Percentiles rank a stretch among this genome's conserved stretches.
phyloP scores from a whole-genome alignment of 2,113 vertebrate genomes.

The Trematocara stigmaticum region DNA sequence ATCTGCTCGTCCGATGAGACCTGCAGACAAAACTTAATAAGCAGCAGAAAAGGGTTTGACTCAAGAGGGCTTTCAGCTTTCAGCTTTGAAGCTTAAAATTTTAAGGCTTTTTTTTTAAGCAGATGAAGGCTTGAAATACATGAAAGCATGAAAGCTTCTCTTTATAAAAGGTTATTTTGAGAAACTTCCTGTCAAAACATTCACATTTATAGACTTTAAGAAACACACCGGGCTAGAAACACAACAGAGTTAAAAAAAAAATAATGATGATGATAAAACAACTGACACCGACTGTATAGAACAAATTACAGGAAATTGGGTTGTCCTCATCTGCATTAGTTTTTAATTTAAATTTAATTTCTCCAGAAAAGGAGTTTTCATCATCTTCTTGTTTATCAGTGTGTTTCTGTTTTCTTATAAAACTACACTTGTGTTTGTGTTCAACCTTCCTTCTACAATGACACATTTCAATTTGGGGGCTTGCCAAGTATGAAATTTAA shows the following conservation, averaged over 20 bases:
- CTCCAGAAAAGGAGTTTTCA: background rate
- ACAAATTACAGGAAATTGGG: background rate
- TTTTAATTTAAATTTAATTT: background rate
- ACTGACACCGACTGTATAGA: background rate
- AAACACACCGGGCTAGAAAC: background rate
- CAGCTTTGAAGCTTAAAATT: conserved; percentile 7
- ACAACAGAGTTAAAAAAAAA: background rate
- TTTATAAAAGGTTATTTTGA: conserved; percentile 19
- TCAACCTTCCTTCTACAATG: conserved; percentile 11
- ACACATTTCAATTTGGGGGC: conserved; percentile 11
- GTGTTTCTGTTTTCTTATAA: background rate
- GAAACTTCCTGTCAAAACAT: background rate
- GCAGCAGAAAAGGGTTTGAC: conserved; percentile 22
- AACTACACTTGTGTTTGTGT: background rate
- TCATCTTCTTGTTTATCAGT: background rate
- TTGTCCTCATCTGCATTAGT: background rate
- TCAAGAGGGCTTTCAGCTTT: conserved; percentile 28
- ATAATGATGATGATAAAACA: conserved; percentile 15
- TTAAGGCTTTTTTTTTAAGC: background rate
- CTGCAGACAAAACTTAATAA: conserved; percentile 40
- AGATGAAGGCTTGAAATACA: conserved; percentile 1
- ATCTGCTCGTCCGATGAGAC: conserved; percentile 25
- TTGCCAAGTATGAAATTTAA: background rate
- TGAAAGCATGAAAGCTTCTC: background rate
- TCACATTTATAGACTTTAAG: conserved; percentile 36